Evolutionary conservation across 1,140 invertebrate species (phyloP), one percentile per base, ranked within the genome.

Genomic region (Colletes gigas): DNA sequence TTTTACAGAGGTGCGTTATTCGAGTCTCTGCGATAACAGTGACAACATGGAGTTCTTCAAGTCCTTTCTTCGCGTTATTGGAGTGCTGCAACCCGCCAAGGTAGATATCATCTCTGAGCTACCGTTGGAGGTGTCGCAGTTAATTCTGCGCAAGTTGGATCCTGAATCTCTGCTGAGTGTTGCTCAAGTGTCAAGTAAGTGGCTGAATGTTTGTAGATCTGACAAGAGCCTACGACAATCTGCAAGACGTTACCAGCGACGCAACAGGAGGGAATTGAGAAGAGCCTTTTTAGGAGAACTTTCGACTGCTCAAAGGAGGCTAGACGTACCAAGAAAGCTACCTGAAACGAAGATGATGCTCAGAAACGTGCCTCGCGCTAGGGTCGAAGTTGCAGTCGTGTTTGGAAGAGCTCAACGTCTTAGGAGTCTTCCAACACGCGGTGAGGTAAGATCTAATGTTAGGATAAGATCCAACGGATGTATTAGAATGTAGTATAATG

Each of bases 81-180:
- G 62, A 50, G 0, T 75, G 17, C 4, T 80, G 2, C 4, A 57
- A 2, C 10, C 63, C 1, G 7, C 1, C 6, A 75, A 80, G 10
- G 12, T 75, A 8, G 63, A 75, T 52, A 59, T 82, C 15, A 44
- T 82, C 21, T 47, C 55, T 30, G 47, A 78, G 59, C 62, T 86
- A 30, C 66, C 73, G 2, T 7, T 50, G 0, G 54, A 85, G 65
- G 62, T 85, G 12, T 74, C 69, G 10, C 78, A 75, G 21, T 4
- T 77, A 19, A 83, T 85, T 50, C 63, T 81, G 4, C 62, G 72
- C 7, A 57, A 81, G 44, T 77, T 85, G 12, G 78, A 83, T 47
- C 63, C 70, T n/a, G 57, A 55, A 10, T 77, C 83, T 10, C 41
- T 85, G 0, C 30, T 80, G 41, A 59, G 30, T 41, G 78, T 54